Evolutionary conservation across 53 echinoderm and acorn worm genomes (phyloP).

Genomic region (Actinopyga echinites): DNA sequence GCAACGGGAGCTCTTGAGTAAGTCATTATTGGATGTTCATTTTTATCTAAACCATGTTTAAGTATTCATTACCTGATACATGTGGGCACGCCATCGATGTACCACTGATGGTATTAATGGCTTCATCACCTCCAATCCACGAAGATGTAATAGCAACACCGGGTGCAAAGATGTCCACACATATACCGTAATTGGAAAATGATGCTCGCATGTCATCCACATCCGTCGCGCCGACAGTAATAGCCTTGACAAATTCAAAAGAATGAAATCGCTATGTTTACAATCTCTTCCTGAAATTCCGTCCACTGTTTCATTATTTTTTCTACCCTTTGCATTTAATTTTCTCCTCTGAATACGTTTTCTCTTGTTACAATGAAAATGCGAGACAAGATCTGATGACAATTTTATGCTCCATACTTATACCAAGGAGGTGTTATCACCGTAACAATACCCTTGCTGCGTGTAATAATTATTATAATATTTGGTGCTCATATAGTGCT

Average conservation of each 20-base stretch:
- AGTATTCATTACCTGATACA: slow-evolving; percentile 19
- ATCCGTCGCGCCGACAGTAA: slow-evolving; percentile 12
- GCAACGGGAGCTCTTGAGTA: background rate
- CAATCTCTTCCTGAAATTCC: too few relatives aligned
- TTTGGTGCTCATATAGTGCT: too few relatives aligned
- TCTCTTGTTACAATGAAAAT: too few relatives aligned
- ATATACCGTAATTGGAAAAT: slow-evolving; percentile 39
- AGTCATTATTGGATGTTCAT: background rate
- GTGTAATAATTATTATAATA: too few relatives aligned
- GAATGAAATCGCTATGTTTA: too few relatives aligned
- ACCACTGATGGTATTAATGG: slow-evolving; percentile 5
- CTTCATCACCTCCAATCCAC: background rate
- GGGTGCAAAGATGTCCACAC: slow-evolving; percentile 32
- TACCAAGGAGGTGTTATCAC: too few relatives aligned
- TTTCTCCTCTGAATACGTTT: too few relatives aligned
- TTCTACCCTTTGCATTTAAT: too few relatives aligned
- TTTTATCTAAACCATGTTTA: background rate
- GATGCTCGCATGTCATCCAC: background rate
- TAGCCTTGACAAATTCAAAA: background rate
- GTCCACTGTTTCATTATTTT: too few relatives aligned
- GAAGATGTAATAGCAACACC: slow-evolving; percentile 20
- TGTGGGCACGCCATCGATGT: slow-evolving; percentile 45
- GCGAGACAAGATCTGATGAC: too few relatives aligned
- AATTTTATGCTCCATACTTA: too few relatives aligned
- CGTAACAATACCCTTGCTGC: too few relatives aligned